Evolutionary conservation across 2,113 vertebrate genomes (phyloP).

Genomic region (Uropsilus gracilis): DNA sequence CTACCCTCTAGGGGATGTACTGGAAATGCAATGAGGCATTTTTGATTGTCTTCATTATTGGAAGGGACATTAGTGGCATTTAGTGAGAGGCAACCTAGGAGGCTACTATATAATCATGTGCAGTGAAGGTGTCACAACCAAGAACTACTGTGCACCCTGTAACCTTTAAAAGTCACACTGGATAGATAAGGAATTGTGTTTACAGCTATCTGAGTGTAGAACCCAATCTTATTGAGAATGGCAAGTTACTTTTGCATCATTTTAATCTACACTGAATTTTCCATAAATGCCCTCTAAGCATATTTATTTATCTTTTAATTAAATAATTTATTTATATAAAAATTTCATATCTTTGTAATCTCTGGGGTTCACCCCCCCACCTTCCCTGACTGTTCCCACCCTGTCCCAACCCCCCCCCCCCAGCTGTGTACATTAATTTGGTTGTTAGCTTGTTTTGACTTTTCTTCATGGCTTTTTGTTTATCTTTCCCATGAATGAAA

Average conservation of each 20-base stretch:
- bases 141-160: neutral
- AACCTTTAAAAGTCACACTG: neutral
- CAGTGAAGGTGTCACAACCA: neutral
- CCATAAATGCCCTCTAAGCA: neutral
- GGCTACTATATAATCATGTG: neutral
- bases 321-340: too few relatives aligned
- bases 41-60: neutral
- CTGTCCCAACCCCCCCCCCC: too few relatives aligned
- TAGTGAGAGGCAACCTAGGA: neutral
- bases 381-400: too few relatives aligned
- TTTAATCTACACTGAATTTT: conserved; percentile 35
- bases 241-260: conserved; percentile 1
- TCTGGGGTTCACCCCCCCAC: too few relatives aligned
- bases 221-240: neutral
- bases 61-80: neutral
- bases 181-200: too few relatives aligned
- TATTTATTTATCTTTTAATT: too few relatives aligned
- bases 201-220: neutral
- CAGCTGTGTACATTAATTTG: too few relatives aligned
- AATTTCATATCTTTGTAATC: too few relatives aligned
- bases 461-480: too few relatives aligned
- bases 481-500: too few relatives aligned
- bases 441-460: too few relatives aligned
- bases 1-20: neutral
- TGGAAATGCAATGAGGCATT: neutral